Conservation (phyloP, 2,113 vertebrate species). For the Monopterus albus region DNA sequence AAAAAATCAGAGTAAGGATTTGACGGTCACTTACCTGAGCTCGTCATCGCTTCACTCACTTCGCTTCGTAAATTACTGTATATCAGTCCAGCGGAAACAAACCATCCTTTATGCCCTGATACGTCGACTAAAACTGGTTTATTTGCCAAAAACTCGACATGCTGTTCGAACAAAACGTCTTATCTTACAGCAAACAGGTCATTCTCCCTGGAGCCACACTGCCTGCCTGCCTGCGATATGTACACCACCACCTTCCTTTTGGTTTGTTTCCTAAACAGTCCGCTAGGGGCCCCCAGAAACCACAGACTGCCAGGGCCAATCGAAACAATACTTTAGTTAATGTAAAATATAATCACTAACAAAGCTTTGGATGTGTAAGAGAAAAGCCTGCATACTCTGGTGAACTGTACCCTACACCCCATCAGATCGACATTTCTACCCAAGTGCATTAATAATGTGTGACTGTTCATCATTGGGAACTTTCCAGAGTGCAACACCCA, state of each 20-base stretch:
- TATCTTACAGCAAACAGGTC: background rate
- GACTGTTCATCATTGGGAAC: background rate
- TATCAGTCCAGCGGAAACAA: conserved; percentile 2
- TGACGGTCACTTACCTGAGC: conserved; percentile 57
- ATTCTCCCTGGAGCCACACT: background rate
- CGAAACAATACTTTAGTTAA: accelerated
- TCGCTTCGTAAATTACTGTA: background rate
- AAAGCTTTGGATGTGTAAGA: background rate
- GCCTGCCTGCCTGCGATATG: background rate
- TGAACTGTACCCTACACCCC: too few species aligned
- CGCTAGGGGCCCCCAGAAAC: conserved; percentile 48
- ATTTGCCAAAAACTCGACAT: background rate
- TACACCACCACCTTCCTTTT: conserved; percentile 3
- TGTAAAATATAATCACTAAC: background rate
- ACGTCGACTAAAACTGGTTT: background rate
- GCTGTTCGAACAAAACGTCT: background rate
- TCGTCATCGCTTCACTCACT: conserved; percentile 43
- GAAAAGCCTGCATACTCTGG: background rate
- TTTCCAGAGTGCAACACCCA: background rate
- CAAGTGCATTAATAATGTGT: background rate
- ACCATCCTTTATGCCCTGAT: background rate
- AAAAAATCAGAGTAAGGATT: background rate
- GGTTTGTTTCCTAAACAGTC: background rate
- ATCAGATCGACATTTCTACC: background rate
- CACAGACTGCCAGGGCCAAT: background rate